phyloP scores from a whole-genome alignment of 37 sponge, comb jelly and placozoan genomes.

The Hormiphora californensis region DNA sequence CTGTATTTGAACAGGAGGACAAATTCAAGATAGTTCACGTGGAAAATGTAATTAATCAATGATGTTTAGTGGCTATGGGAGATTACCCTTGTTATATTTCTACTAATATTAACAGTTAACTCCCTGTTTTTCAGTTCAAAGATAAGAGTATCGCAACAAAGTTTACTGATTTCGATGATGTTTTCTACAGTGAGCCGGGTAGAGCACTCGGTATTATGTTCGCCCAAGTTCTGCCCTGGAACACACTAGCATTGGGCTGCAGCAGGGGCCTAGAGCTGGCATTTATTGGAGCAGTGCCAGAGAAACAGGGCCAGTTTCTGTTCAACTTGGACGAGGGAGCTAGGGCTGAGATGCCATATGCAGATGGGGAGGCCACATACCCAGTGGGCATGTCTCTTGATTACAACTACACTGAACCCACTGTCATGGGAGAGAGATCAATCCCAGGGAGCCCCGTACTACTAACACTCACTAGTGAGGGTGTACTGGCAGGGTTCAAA shows the following conservation, averaged over 20 bases:
- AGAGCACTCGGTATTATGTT: neutral
- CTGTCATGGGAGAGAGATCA: neutral
- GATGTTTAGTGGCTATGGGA: neutral
- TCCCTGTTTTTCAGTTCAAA: conserved; percentile 40
- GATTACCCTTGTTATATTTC: no score
- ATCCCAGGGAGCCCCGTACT: neutral
- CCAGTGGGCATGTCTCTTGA: conserved; percentile 51
- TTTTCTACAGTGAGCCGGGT: conserved; percentile 45
- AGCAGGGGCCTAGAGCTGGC: conserved; percentile 30
- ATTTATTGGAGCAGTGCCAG: neutral
- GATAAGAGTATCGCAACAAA: conserved; percentile 45
- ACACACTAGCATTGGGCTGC: conserved; percentile 17
- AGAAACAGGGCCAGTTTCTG: conserved; percentile 12
- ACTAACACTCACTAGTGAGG: neutral
- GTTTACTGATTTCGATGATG: conserved; percentile 42
- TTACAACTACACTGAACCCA: conserved; percentile 28
- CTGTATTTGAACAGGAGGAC: conserved; percentile 11
- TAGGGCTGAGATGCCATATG: conserved; percentile 37
- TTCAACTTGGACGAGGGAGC: conserved; percentile 50
- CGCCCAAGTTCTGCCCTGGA: conserved; percentile 17
- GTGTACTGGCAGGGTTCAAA: neutral
- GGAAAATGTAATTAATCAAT: neutral
- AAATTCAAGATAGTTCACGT: conserved; percentile 23
- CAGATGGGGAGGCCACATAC: conserved; percentile 43
- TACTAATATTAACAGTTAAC: no score